Percentiles rank a stretch among this genome's conserved stretches.
Conservation (phyloP, 2,113 vertebrate species). For the Tamias sibiricus region DNA sequence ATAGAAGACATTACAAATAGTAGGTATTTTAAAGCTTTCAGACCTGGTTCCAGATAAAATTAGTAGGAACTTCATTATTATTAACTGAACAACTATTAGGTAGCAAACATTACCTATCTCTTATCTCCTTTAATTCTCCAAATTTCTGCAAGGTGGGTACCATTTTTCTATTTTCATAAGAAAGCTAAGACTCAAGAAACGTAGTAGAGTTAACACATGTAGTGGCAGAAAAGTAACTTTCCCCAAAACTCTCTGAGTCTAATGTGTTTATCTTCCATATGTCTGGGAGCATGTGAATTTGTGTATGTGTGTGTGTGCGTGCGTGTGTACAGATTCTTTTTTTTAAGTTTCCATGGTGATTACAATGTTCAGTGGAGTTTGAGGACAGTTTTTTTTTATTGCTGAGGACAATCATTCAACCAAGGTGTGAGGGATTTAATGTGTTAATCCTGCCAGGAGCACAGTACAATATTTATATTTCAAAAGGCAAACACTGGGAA, state of each 20-base stretch:
- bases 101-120: neutral
- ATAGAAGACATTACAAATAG: constrained; percentile 28
- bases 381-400: constrained; percentile 7
- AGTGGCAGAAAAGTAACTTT: neutral
- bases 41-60: neutral
- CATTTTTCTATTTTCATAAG: neutral
- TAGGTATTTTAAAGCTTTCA: constrained; percentile 10
- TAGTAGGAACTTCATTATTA: neutral
- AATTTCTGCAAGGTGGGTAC: neutral
- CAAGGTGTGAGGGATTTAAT: constrained; percentile 46
- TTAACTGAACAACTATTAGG: neutral
- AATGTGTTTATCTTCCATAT: neutral
- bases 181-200: constrained; percentile 21
- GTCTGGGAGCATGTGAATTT: neutral
- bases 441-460: constrained; percentile 43
- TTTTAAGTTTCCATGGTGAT: neutral
- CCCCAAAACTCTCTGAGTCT: neutral
- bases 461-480: constrained; percentile 55
- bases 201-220: neutral
- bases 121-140: neutral
- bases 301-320: neutral
- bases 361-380: neutral
- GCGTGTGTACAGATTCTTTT: neutral
- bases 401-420: constrained; percentile 20
- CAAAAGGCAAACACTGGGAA: constrained; percentile 53